Percentiles rank a stretch among this genome's conserved stretches.
Evolutionary conservation across 1,140 invertebrate genomes (phyloP).

Genomic region (Bombus soroeensis): DNA sequence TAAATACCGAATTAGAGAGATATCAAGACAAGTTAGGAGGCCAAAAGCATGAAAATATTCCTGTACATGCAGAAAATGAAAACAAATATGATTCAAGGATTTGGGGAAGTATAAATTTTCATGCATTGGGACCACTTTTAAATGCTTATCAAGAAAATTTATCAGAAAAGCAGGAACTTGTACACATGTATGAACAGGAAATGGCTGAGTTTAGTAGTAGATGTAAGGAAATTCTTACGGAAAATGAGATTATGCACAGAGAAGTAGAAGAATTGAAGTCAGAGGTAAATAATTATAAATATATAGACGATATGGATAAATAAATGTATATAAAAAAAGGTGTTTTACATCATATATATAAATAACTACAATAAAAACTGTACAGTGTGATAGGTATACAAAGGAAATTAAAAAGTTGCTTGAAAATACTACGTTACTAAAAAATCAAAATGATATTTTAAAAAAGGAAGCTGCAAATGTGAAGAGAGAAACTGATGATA

Average conservation of each 20-base stretch:
- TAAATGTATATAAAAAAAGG: background rate
- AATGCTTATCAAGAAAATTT: conserved; percentile 88
- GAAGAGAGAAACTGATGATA: conserved; percentile 85
- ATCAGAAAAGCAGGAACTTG: conserved; percentile 86
- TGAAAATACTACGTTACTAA: conserved; percentile 84
- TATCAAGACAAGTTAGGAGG: conserved; percentile 86
- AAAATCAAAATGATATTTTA: conserved; percentile 85
- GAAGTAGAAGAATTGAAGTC: conserved; percentile 83
- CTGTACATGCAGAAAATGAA: conserved; percentile 46
- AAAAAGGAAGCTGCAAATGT: conserved; percentile 80
- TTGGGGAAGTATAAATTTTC: conserved; percentile 84
- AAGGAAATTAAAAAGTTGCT: conserved; percentile 78
- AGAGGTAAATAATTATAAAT: conserved; percentile 75
- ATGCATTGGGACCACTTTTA: conserved; percentile 85
- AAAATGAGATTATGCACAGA: conserved; percentile 85
- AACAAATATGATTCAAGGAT: conserved; percentile 61
- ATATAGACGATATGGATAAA: conserved; percentile 24
- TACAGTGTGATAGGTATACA: conserved; percentile 75
- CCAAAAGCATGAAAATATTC: conserved; percentile 49
- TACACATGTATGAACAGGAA: conserved; percentile 85
- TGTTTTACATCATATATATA: background rate
- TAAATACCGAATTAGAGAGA: conserved; percentile 87
- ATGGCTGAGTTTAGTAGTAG: conserved; percentile 85
- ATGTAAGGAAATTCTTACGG: conserved; percentile 85
- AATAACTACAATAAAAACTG: conserved; percentile 51